Evolutionary conservation across 2,113 vertebrate genomes (phyloP), one percentile per base, ranked within the genome.

Genomic region (Grantiella picta): DNA sequence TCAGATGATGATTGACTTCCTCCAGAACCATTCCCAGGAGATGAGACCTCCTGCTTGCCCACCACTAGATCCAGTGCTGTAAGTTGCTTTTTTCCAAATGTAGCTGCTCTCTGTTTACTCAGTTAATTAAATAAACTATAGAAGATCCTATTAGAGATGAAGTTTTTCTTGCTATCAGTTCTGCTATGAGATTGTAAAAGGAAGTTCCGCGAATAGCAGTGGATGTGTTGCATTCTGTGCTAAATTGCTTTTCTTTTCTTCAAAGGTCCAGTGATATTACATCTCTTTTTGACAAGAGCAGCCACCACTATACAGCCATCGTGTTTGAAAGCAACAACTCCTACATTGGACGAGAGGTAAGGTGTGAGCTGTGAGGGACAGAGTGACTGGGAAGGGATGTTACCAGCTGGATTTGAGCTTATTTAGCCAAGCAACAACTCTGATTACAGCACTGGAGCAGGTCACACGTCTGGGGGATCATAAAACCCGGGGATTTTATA

Each of bases 1-100:
- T 24, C 98, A 98, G 90, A 93, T 98, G 52, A 99, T 99, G 98
- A 97, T 99, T 17, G 98, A 99, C 90, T 98, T 99, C 94, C 97
- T 99, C 15, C 99, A 99, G 98, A 99, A 99, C 95, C 98, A 99
- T 89, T 99, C 99, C 6, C 97, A 85, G 18, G 95, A 96, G 77
- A 21, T 96, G 75, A 93, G 98, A 53, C 99, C 99, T 0, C 96
- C 98, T 2, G 97, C 94, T 24, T 99, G 98, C 96, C 99, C 99
- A 0, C 82, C 95, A 0, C 64, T 99, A 71, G 98, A 98, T 6
- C 98, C 99, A 4, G 31, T 97, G 77, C 73, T 59, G 99, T 99
- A 97, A 96, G 98, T 96, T 38, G 23, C 7, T 63, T 63, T 1
- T 27, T 53, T 47, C 29, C 79, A 59, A 73, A 19, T 54, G 22